Evolutionary conservation across 2,113 vertebrate species (phyloP).

Genomic region (Halcyon senegalensis): DNA sequence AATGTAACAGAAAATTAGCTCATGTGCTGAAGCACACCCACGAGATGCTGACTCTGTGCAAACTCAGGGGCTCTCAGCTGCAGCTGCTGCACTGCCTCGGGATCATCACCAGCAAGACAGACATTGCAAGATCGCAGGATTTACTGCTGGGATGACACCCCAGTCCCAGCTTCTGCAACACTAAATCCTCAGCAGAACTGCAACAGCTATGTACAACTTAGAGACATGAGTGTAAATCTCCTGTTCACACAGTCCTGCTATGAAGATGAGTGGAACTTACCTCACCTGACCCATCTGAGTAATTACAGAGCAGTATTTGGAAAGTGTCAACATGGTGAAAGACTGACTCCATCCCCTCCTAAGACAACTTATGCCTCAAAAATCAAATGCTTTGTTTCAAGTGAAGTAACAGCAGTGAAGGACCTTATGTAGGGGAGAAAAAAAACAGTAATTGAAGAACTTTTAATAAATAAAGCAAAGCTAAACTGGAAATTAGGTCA

Average conservation of each 20-base stretch:
- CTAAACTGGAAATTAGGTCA: background rate
- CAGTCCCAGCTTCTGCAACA: conserved; percentile 62
- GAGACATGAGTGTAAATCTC: conserved; percentile 63
- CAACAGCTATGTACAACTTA: conserved; percentile 51
- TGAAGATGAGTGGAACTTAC: background rate
- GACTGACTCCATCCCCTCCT: background rate
- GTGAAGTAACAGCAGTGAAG: background rate
- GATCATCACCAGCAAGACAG: conserved; percentile 7
- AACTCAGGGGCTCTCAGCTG: background rate
- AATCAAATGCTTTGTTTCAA: background rate
- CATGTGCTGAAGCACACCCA: background rate
- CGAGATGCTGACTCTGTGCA: background rate
- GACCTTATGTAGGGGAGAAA: background rate
- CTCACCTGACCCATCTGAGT: background rate
- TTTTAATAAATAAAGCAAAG: background rate
- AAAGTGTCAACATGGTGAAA: background rate
- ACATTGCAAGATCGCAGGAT: conserved; percentile 59
- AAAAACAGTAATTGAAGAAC: background rate
- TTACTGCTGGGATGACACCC: conserved; percentile 74
- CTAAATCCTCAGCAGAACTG: conserved; percentile 77
- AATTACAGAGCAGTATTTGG: background rate
- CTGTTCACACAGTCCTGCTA: background rate
- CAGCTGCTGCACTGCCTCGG: conserved; percentile 66
- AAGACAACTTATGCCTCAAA: background rate
- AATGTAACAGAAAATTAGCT: background rate